These are phyloP conservation scores for Glaucidium brasilianum DNA, from an alignment of 2,113 vertebrate species.

Conservation along the genomic window DNA sequence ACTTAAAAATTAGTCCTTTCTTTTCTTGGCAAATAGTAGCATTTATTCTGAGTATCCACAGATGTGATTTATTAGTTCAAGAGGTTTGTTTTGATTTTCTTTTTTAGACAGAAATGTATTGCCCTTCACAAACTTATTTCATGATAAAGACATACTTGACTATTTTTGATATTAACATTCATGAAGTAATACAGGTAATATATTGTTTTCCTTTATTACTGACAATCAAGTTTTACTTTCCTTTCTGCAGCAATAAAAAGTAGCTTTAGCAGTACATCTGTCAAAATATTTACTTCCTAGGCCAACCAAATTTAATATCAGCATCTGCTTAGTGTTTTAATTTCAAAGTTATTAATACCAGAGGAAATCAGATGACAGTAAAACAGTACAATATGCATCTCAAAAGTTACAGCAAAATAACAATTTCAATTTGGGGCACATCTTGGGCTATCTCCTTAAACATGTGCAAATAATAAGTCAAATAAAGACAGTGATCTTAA, in stretches of 20 bases:
- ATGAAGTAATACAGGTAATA: neutral
- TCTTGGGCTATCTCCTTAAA: neutral
- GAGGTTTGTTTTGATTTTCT: neutral
- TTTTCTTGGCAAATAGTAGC: neutral
- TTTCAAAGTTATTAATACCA: neutral
- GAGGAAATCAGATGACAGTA: neutral
- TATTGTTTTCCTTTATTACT: neutral
- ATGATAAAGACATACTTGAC: neutral
- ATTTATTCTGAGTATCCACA: neutral
- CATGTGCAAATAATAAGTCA: neutral
- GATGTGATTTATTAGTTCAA: neutral
- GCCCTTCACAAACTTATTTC: neutral
- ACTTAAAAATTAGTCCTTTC: neutral
- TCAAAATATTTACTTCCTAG: constrained; percentile 28
- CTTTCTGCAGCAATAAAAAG: neutral
- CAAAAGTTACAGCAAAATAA: neutral
- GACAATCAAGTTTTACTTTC: neutral
- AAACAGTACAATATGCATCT: neutral
- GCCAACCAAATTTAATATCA: neutral
- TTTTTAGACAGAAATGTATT: neutral
- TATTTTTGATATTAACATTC: neutral
- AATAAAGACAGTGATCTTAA: neutral
- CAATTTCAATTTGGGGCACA: neutral
- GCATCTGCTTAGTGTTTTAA: neutral
- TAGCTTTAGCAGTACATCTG: neutral